Evolutionary conservation across 2,888 invertebrate species (phyloP).

Genomic region (Thymelicus sylvestris): DNA sequence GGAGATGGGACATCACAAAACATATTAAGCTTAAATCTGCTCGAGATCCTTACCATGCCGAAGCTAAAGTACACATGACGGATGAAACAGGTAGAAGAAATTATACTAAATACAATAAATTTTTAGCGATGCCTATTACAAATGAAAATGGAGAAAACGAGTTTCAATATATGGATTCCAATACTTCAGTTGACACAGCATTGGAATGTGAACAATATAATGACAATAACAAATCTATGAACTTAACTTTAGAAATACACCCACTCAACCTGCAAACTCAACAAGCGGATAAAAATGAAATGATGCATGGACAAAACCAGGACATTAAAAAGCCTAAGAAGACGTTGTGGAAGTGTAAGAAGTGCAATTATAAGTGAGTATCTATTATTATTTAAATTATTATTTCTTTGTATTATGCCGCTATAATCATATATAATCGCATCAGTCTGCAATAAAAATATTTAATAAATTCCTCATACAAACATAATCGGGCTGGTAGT

Average conservation of each 20-base stretch:
- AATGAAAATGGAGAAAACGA: slow-evolving; percentile 83
- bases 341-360: slow-evolving; percentile 95
- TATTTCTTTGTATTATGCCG: too few relatives aligned
- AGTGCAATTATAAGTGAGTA: slow-evolving; percentile 93
- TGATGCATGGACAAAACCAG: slow-evolving; percentile 56
- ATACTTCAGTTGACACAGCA: slow-evolving; percentile 68
- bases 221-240: slow-evolving; percentile 70
- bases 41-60: slow-evolving; percentile 92
- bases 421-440: too few relatives aligned
- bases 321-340: slow-evolving; percentile 85
- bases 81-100: slow-evolving; percentile 96
- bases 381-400: too few relatives aligned
- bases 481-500: too few relatives aligned
- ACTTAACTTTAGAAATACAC: slow-evolving; percentile 82
- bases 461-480: too few relatives aligned
- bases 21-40: slow-evolving; percentile 96
- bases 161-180: slow-evolving; percentile 74
- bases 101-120: slow-evolving; percentile 96
- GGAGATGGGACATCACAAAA: slow-evolving; percentile 98
- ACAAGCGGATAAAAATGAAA: slow-evolving; percentile 60
- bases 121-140: slow-evolving; percentile 87
- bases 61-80: slow-evolving; percentile 94
- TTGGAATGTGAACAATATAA: slow-evolving; percentile 80
- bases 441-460: too few relatives aligned
- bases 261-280: slow-evolving; percentile 85